Conservation (phyloP, 2,797 vertebrate species). For the Alosa sapidissima region DNA sequence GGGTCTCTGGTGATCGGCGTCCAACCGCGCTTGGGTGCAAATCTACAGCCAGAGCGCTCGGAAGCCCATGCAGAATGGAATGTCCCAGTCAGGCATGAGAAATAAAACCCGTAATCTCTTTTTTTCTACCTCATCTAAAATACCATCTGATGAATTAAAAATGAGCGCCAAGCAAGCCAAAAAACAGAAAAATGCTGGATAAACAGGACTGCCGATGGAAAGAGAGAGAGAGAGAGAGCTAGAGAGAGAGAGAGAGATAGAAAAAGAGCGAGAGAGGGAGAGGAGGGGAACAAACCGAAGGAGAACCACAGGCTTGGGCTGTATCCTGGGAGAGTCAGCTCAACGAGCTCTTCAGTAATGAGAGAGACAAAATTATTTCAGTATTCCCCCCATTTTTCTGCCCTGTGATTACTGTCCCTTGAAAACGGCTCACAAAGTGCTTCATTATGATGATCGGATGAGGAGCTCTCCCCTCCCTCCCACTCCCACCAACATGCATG, state of each 20-base stretch:
- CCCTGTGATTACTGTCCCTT: slow-evolving; percentile 21
- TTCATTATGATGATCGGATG: slow-evolving; percentile 26
- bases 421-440: slow-evolving; percentile 21
- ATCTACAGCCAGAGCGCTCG: background rate
- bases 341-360: background rate
- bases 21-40: background rate
- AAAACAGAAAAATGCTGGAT: background rate
- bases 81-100: background rate
- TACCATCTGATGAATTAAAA: slow-evolving; percentile 20
- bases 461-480: background rate
- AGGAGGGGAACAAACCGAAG: background rate
- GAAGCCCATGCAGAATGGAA: background rate
- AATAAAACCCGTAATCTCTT: background rate
- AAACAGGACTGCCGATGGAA: background rate
- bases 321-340: slow-evolving; percentile 14
- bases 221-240: background rate
- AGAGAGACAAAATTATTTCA: slow-evolving; percentile 25
- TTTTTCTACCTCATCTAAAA: background rate
- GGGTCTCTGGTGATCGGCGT: background rate
- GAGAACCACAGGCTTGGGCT: background rate
- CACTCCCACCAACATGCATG: background rate
- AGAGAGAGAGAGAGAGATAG: background rate
- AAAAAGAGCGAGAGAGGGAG: background rate
- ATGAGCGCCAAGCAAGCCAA: background rate
- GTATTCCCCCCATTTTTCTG: slow-evolving; percentile 18